Percentiles rank a stretch among this genome's conserved stretches.
phyloP scores from a whole-genome alignment of 1,140 invertebrate genomes.

The Mamestra configurata region DNA sequence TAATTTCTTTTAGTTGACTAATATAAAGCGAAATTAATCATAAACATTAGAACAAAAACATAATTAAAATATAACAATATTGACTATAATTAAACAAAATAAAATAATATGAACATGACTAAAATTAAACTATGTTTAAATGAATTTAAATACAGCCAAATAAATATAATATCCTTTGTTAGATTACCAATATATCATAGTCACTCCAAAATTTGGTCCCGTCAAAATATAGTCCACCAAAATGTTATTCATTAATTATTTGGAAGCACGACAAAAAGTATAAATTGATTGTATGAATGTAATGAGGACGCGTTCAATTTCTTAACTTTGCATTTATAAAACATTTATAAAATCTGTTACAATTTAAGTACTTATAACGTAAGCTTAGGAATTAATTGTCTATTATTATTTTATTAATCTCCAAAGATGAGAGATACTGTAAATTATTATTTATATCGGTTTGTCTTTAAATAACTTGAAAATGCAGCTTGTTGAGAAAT shows the following conservation, averaged over 20 bases:
- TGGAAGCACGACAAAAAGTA: background rate
- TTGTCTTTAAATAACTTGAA: background rate
- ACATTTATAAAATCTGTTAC: slow-evolving; percentile 37
- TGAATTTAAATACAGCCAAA: slow-evolving; percentile 12
- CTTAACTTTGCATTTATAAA: slow-evolving; percentile 7
- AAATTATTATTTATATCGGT: background rate
- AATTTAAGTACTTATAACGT: slow-evolving; percentile 34
- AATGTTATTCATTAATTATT: background rate
- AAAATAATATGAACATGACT: background rate
- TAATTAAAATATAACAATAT: slow-evolving; percentile 24
- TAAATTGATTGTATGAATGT: background rate
- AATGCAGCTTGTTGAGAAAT: background rate
- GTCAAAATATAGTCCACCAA: slow-evolving; percentile 30
- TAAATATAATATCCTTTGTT: slow-evolving; percentile 7
- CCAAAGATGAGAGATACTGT: background rate
- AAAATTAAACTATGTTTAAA: background rate
- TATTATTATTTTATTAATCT: background rate
- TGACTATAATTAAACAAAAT: background rate
- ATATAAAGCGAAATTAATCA: slow-evolving; percentile 10
- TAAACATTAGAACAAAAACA: slow-evolving; percentile 8
- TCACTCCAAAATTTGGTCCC: slow-evolving; percentile 29
- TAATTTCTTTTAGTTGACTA: background rate
- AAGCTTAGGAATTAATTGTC: slow-evolving; percentile 9
- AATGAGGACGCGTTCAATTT: background rate
- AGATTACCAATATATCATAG: background rate